A percentile compares a stretch with the other conserved stretches of the same genome.
Conservation (phyloP, 1,140 invertebrate genomes). For the Pachypeltis micranthus region DNA sequence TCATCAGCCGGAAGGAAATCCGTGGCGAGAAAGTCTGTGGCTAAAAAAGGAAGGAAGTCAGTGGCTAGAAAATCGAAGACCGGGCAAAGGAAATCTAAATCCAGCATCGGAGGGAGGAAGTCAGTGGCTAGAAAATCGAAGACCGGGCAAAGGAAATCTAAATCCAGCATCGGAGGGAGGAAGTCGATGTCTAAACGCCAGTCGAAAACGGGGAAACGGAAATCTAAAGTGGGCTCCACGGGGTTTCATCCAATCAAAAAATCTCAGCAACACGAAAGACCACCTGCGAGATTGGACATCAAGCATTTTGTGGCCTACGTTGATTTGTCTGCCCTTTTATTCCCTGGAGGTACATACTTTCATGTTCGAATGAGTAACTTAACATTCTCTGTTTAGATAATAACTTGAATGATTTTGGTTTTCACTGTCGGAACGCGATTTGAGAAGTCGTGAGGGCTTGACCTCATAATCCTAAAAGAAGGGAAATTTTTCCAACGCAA, state of each 20-base stretch:
- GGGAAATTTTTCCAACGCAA: no score
- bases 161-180: background rate
- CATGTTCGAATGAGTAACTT: no score
- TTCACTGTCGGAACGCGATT: no score
- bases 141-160: background rate
- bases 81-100: background rate
- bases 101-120: background rate
- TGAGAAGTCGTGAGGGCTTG: no score
- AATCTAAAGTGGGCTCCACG: background rate
- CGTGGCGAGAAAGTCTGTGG: background rate
- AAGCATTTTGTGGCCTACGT: constrained; percentile 11
- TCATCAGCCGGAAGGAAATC: constrained; percentile 1
- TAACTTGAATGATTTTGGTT: no score
- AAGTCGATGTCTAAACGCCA: background rate
- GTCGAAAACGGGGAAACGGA: background rate
- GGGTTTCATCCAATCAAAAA: background rate
- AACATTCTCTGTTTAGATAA: no score
- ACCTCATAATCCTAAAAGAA: no score
- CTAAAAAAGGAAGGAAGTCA: background rate
- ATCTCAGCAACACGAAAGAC: background rate
- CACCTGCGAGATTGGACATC: background rate
- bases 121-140: constrained; percentile 1
- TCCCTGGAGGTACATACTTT: constrained; percentile 16
- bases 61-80: background rate
- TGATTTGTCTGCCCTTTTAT: constrained; percentile 17